These are phyloP conservation scores for Muscidifurax raptorellus DNA, from an alignment of 1,140 invertebrate genomes.

Conservation along the genomic window DNA sequence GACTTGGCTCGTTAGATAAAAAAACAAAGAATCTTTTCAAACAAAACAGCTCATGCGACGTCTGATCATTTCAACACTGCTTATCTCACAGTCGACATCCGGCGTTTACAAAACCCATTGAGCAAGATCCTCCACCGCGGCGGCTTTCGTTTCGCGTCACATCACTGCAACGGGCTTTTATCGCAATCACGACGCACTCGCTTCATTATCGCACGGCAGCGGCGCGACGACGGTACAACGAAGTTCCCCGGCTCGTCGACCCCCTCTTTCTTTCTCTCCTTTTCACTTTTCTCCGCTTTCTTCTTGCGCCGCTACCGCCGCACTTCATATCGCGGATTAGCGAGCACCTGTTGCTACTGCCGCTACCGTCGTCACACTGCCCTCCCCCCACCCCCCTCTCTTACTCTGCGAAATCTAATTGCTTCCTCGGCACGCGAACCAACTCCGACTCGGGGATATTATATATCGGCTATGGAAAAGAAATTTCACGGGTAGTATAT, in stretches of 20 bases:
- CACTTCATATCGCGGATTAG: conserved; percentile 43
- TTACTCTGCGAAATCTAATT: conserved; percentile 49
- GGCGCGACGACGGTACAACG: not conserved
- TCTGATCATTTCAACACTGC: not conserved
- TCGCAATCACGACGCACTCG: conserved; percentile 17
- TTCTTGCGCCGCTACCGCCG: not conserved
- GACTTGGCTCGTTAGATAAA: not conserved
- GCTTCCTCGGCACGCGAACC: conserved; percentile 38
- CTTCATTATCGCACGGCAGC: conserved; percentile 21
- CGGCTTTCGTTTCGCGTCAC: not conserved
- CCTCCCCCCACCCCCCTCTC: not conserved
- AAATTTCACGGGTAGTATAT: not conserved
- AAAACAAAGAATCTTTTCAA: not conserved
- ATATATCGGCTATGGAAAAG: not conserved
- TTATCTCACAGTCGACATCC: not conserved
- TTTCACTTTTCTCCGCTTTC: conserved; percentile 33
- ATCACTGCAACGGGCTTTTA: conserved; percentile 1
- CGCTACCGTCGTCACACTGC: not conserved
- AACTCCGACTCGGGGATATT: not conserved
- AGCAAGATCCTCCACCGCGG: not conserved
- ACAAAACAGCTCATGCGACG: not conserved
- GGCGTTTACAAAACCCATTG: not conserved
- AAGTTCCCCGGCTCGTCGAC: not conserved
- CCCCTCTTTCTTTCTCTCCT: not conserved
- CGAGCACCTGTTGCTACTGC: conserved; percentile 50